Percentiles rank a stretch among this genome's conserved stretches.
These are phyloP conservation scores for Planiliza haematocheilus DNA, from an alignment of 2,113 vertebrate genomes.

Conservation along the genomic window DNA sequence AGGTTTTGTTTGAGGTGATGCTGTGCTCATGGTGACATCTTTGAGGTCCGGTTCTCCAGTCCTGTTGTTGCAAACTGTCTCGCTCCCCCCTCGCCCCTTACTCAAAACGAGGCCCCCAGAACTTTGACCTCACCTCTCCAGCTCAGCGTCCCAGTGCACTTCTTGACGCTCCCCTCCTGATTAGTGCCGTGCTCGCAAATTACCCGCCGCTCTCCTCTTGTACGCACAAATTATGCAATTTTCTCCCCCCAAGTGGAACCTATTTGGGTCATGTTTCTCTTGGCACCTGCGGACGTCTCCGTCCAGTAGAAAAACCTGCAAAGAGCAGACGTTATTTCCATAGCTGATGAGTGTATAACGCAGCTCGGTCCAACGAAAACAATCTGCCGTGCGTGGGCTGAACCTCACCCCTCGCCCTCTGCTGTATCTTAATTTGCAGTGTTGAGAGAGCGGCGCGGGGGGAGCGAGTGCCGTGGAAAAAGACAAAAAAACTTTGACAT, in stretches of 20 bases:
- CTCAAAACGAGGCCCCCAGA: neutral
- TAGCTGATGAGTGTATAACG: slow-evolving; percentile 70
- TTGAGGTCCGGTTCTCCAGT: too few relatives aligned
- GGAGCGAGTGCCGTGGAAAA: slow-evolving; percentile 15
- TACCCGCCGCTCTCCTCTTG: slow-evolving; percentile 45
- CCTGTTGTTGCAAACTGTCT: too few relatives aligned
- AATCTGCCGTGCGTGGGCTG: slow-evolving; percentile 44
- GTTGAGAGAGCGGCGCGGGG: slow-evolving; percentile 56
- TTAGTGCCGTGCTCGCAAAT: slow-evolving; percentile 62
- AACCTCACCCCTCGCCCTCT: slow-evolving; percentile 54
- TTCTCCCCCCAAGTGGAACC: slow-evolving; percentile 52
- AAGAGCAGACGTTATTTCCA: slow-evolving; percentile 80
- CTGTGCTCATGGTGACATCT: too few relatives aligned
- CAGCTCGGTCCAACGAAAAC: slow-evolving; percentile 73
- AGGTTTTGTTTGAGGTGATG: too few relatives aligned
- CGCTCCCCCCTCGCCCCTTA: neutral
- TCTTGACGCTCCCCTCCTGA: slow-evolving; percentile 58
- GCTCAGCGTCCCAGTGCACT: slow-evolving; percentile 51
- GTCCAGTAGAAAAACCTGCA: slow-evolving; percentile 61
- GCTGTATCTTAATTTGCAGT: slow-evolving; percentile 53
- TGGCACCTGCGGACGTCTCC: slow-evolving; percentile 76
- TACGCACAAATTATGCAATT: slow-evolving; percentile 67
- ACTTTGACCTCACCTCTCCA: slow-evolving; percentile 34
- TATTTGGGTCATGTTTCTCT: slow-evolving; percentile 83
- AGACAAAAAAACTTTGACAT: slow-evolving; percentile 38